These are phyloP conservation scores for Tetragnatha versicolor DNA, from an alignment of 1,140 invertebrate genomes.

Conservation along the genomic window DNA sequence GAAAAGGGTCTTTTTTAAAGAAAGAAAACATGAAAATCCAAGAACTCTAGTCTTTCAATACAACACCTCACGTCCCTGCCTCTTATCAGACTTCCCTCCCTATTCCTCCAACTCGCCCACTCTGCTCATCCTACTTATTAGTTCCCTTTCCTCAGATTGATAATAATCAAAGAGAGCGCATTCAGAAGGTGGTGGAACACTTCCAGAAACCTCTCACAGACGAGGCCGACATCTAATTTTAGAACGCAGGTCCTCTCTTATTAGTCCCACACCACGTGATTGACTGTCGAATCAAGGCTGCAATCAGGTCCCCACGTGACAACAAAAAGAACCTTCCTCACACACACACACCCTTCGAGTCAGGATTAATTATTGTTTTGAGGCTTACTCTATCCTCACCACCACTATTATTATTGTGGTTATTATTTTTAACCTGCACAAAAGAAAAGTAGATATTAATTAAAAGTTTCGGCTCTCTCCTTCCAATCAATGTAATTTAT, in stretches of 20 bases:
- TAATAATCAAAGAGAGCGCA: too few relatives aligned
- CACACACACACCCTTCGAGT: not conserved
- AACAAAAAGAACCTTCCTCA: not conserved
- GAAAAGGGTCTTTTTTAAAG: too few relatives aligned
- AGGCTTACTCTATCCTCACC: not conserved
- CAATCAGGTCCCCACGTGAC: not conserved
- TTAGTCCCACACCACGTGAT: not conserved
- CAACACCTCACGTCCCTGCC: too few relatives aligned
- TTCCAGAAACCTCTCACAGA: too few relatives aligned
- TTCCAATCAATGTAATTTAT: slow-evolving; percentile 35
- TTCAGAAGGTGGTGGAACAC: too few relatives aligned
- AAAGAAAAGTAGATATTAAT: slow-evolving; percentile 32
- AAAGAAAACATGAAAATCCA: too few relatives aligned
- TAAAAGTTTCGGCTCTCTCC: not conserved
- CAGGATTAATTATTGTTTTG: slow-evolving; percentile 34
- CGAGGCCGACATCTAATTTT: not conserved
- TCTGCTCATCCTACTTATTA: too few relatives aligned
- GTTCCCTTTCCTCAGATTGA: too few relatives aligned
- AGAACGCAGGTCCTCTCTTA: not conserved
- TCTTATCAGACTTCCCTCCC: too few relatives aligned
- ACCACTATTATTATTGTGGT: too few relatives aligned
- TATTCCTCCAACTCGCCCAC: too few relatives aligned
- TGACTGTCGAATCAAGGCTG: not conserved
- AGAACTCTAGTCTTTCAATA: too few relatives aligned
- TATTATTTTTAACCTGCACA: slow-evolving; percentile 29